Conservation (phyloP, 2,113 vertebrate genomes). For the Vulpes ferrilata region DNA sequence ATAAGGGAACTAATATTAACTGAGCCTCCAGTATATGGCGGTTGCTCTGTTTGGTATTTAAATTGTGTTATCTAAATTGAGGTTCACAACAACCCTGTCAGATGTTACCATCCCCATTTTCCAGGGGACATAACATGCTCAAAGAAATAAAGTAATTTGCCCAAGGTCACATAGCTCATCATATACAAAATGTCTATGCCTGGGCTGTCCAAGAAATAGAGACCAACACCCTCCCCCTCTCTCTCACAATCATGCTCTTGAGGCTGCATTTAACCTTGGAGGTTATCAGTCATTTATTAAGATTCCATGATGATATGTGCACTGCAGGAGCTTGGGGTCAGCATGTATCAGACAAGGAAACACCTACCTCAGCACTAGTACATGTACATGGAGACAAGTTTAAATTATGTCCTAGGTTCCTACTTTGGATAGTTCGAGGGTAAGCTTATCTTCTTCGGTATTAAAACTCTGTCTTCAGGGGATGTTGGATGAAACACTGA, state of each 20-base stretch:
- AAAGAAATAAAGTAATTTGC: constrained; percentile 62
- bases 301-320: not conserved
- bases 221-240: not conserved
- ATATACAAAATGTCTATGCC: not conserved
- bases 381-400: not conserved
- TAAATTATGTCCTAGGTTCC: not conserved
- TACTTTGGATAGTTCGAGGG: not conserved
- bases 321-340: not conserved
- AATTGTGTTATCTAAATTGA: constrained; percentile 66
- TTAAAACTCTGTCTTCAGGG: not conserved
- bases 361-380: not conserved
- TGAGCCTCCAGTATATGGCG: not conserved
- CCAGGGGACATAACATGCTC: not conserved
- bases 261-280: not conserved
- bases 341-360: not conserved
- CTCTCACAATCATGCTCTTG: not conserved
- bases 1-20: constrained; percentile 48
- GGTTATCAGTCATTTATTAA: not conserved
- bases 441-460: not conserved
- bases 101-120: constrained; percentile 44
- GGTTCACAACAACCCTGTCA: constrained; percentile 43
- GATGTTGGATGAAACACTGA: not conserved
- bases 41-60: constrained; percentile 56
- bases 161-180: constrained; percentile 47
- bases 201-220: not conserved